Evolutionary conservation across 2,888 invertebrate species (phyloP), one percentile per base, ranked within the genome.

Genomic region (Temnothorax ravouxi): DNA sequence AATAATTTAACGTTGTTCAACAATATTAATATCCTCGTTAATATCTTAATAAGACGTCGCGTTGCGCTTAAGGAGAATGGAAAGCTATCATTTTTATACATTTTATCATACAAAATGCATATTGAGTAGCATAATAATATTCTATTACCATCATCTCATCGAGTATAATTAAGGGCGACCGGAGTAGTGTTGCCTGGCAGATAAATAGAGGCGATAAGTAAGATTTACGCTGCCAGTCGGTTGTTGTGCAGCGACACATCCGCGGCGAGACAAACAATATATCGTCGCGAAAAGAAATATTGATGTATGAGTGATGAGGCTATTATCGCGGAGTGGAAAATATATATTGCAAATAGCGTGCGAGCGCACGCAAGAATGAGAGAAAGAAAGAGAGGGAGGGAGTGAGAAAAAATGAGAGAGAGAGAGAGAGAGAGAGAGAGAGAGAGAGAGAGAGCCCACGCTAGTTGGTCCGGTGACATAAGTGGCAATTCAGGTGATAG

Each of bases 401-500:
- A 34, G 34, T 4, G 34, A 34, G 34, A 9, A 8, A 9, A 8
- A 50, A 18, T 18, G 21, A 62, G 15, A 56, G 69, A 50, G 50
- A 15, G 41, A n/a, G n/a, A n/a, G n/a, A n/a, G n/a, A n/a, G n/a
- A n/a, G n/a, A n/a, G n/a, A n/a, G n/a, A n/a, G n/a, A n/a, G n/a
- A n/a, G 61, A 34, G 61, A 4, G n/a, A 38, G 11, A 38, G 69
- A 50, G 50, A 15, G 41, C 25, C 21, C 13, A 75, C 13, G 72
- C 41, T 86, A 77, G 84, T 85, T 84, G 82, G 74, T 56, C 76
- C 86, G 89, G 88, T 88, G 91, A 90, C 89, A 88, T 88, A 88
- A 90, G 89, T 89, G 89, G 89, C 89, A 90, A 93, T 93, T 93
- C 88, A 64, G 81, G 86, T 92, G 92, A 92, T 91, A 89, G 88